These are phyloP conservation scores for Calypte anna DNA, from an alignment of 2,113 vertebrate genomes.

Conservation along the genomic window DNA sequence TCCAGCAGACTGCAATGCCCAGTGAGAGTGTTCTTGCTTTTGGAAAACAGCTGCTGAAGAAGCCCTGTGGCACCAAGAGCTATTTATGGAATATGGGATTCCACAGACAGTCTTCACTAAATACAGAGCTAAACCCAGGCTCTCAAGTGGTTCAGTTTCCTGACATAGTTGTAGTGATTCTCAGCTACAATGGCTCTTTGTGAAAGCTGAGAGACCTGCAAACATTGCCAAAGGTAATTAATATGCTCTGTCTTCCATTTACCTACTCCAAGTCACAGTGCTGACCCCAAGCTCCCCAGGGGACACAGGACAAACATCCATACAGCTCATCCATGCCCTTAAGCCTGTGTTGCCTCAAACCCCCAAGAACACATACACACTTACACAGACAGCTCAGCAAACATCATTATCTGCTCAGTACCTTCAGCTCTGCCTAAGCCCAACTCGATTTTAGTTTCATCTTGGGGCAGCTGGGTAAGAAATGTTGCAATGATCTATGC, in stretches of 20 bases:
- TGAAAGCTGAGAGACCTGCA: neutral
- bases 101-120: neutral
- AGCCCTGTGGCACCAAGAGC: neutral
- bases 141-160: neutral
- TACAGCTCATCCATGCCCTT: neutral
- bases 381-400: neutral
- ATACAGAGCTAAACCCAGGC: neutral
- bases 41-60: slow-evolving; percentile 22
- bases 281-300: neutral
- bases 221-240: neutral
- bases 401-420: neutral
- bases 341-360: neutral
- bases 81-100: neutral
- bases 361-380: accelerated
- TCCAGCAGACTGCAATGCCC: neutral
- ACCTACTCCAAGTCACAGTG: neutral
- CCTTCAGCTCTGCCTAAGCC: neutral
- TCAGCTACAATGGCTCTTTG: neutral
- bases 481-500: neutral
- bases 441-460: neutral
- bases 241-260: neutral
- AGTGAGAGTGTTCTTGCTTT: neutral
- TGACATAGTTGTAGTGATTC: neutral
- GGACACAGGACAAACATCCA: neutral
- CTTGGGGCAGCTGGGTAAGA: neutral